Base-by-base conservation (phyloP, 1,140 invertebrate genomes). In the Arion vulgaris region DNA sequence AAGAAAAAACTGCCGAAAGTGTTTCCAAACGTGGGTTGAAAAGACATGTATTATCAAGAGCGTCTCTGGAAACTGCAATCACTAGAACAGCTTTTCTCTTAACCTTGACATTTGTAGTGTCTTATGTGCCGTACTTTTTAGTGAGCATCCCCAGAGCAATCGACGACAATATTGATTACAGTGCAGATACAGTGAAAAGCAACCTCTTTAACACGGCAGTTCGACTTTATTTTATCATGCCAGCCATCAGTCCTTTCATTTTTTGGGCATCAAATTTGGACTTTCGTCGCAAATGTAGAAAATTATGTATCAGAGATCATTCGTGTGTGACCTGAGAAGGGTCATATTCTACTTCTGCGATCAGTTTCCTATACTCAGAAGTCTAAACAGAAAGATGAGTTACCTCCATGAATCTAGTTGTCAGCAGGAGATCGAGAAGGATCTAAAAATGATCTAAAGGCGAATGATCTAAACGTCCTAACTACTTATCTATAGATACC, bases 241-340 rank as follows among this genome's bases (percentile, higher is more conserved):
- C 76, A 19, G 39, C 76, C 5, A 66, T 78, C 32, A 78, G 62
- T 26, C 76, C 76, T n/a, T 41, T 68, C 32, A 78, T 78, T 17
- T 62, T 78, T 53, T 78, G 62, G 53, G 76, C 57, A 13, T 78
- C 76, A 19, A 78, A 78, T 68, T 34, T 68, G 7, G 76, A 78
- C 76, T 78, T 78, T 53, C 51, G 76, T 19, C 76, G 76, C 13
- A 66, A 66, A 9, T 62, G 34, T 9, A 57, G 28, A 26, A 32
- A 53, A 5, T 39, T 62, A 13, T 78, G 75, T 57, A 5, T 19
- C 45, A 78, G 23, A 36, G 38, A 66, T 4, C 41, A 72, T 15
- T 69, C 23, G 17, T n/a, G n/a, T n/a, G n/a, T n/a, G n/a, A n/a
- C n/a, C n/a, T n/a, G 45, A n/a, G n/a, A n/a, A n/a, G n/a, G n/a